Percentiles rank a stretch among this genome's conserved stretches.
These are phyloP conservation scores for Tanaodytes sp. DNA, from an alignment of 2,888 invertebrate species.

Conservation along the genomic window DNA sequence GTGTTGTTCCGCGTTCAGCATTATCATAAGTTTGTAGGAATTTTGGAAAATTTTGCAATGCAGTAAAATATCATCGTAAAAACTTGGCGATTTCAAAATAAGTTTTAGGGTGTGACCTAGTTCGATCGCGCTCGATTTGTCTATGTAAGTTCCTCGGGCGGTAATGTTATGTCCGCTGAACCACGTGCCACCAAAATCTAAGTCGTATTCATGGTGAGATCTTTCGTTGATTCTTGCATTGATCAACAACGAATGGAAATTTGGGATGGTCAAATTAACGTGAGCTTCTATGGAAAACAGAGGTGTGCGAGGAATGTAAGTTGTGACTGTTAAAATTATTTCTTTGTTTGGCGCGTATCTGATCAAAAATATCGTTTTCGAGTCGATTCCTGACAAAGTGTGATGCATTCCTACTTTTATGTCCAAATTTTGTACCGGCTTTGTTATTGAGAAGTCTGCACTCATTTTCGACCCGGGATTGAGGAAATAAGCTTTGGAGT, in stretches of 20 bases:
- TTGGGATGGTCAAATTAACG: slow-evolving; percentile 83
- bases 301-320: slow-evolving; percentile 79
- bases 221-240: slow-evolving; percentile 81
- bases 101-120: slow-evolving; percentile 81
- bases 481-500: slow-evolving; percentile 75
- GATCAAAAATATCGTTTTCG: slow-evolving; percentile 75
- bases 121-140: slow-evolving; percentile 79
- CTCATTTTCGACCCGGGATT: slow-evolving; percentile 78
- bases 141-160: slow-evolving; percentile 82
- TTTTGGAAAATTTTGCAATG: slow-evolving; percentile 81
- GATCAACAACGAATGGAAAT: slow-evolving; percentile 81
- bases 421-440: slow-evolving; percentile 80
- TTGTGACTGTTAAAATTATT: slow-evolving; percentile 75
- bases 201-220: slow-evolving; percentile 79
- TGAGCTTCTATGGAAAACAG: slow-evolving; percentile 81
- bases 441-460: slow-evolving; percentile 77
- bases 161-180: slow-evolving; percentile 84
- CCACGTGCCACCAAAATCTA: slow-evolving; percentile 84
- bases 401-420: slow-evolving; percentile 77
- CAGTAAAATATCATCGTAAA: slow-evolving; percentile 78
- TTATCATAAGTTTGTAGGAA: slow-evolving; percentile 79
- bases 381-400: slow-evolving; percentile 75
- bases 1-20: slow-evolving; percentile 79
- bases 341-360: slow-evolving; percentile 78
- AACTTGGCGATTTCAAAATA: slow-evolving; percentile 82